phyloP scores from a whole-genome alignment of 2,113 vertebrate species.

The Lipotes vexillifer region DNA sequence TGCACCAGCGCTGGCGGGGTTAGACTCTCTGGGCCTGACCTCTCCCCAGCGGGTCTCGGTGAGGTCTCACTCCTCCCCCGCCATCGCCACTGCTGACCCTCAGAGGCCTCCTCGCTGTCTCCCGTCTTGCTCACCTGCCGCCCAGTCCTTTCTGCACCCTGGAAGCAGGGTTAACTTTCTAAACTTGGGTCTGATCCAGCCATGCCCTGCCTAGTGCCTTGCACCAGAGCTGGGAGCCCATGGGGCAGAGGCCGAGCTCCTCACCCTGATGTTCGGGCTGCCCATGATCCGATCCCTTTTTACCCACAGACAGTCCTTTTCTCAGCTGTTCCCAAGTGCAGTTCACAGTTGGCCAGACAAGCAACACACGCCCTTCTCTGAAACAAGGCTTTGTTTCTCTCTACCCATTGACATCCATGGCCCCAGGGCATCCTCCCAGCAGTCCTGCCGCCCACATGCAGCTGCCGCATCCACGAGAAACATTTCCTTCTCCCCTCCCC shows the following conservation, averaged over 20 bases:
- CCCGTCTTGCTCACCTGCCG: background rate
- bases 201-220: too few relatives aligned
- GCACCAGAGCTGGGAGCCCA: background rate
- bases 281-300: background rate
- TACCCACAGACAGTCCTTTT: background rate
- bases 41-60: background rate
- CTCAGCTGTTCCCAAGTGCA: background rate
- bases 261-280: background rate
- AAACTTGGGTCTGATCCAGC: background rate
- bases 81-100: rapidly evolving
- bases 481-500: background rate
- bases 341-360: background rate
- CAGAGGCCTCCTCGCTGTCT: background rate
- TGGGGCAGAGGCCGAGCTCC: background rate
- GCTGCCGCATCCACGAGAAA: background rate
- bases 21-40: too few relatives aligned
- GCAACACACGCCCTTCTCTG: too few relatives aligned
- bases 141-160: background rate
- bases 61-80: too few relatives aligned
- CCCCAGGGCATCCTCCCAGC: background rate
- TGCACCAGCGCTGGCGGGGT: rapidly evolving
- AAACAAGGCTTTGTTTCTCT: background rate
- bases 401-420: background rate
- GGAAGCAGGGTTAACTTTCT: background rate
- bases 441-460: too few relatives aligned